A percentile compares a stretch with the other conserved stretches of the same genome.
phyloP scores from a whole-genome alignment of 2,113 vertebrate species.

The Dicerorhinus sumatrensis region DNA sequence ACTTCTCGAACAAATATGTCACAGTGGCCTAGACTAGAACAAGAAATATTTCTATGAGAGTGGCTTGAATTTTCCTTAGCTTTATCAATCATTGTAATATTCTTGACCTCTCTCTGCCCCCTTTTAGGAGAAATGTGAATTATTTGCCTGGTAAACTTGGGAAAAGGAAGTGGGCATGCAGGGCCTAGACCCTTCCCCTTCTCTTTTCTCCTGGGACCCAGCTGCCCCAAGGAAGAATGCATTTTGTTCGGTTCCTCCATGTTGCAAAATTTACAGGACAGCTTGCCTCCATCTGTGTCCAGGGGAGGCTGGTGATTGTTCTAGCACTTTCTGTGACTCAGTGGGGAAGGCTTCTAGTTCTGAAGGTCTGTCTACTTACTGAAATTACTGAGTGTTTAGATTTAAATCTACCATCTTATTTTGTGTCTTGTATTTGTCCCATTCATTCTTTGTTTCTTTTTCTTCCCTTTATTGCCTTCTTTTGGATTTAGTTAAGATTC shows the following conservation, averaged over 20 bases:
- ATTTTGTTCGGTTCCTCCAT: background rate
- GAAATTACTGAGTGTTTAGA: background rate
- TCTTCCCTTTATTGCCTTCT: background rate
- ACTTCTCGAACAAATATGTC: background rate
- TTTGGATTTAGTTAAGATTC: background rate
- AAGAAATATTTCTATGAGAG: background rate
- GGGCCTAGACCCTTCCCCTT: background rate
- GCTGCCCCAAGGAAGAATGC: background rate
- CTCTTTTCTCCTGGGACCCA: background rate
- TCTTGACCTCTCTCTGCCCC: background rate
- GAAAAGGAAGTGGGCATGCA: background rate
- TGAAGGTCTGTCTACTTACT: background rate
- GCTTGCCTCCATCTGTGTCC: background rate
- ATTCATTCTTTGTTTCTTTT: background rate
- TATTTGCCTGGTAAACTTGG: background rate
- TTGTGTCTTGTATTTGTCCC: background rate
- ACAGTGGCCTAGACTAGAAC: background rate
- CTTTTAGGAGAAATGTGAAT: background rate
- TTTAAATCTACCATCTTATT: background rate
- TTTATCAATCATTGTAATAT: background rate
- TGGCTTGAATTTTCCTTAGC: background rate
- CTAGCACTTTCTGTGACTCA: background rate
- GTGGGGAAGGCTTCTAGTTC: background rate
- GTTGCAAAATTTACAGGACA: background rate
- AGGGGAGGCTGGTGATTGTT: background rate